Base-by-base conservation (phyloP, 2,113 vertebrate species). In the Egretta garzetta region DNA sequence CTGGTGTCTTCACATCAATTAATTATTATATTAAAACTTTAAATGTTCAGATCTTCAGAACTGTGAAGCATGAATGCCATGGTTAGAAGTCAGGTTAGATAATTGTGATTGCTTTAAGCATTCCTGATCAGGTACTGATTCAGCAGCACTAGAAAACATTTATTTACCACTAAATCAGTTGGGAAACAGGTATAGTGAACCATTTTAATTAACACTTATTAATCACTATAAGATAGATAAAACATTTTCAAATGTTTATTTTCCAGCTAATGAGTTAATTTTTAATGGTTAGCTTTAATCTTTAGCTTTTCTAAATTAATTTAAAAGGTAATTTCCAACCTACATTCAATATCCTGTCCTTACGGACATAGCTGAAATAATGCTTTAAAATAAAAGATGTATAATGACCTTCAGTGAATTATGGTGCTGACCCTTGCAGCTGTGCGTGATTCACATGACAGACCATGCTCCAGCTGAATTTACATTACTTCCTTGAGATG, bases 221-320 rank as follows among this genome's bases (percentile, higher is more conserved):
- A 71, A 67, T 88, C 88, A 94, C 67, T 86, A 77, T 95, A 67
- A 63, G 55, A 32, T 41, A 88, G 90, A 88, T 86, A 85, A 86
- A 86, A 45, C 77, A 50, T 43, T 86, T 96, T 76, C 86, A 91
- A 94, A 95, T 93, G 92, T 91, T 97, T 97, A 83, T 96, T 95
- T 96, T 97, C 77, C 79, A 82, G 55, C 33, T 35, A 3, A n/a
- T 6, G 35, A 74, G 66, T 84, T 93, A 27, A 81, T 89, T 97
- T 95, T 94, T 93, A 96, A 93, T 50, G 32, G 70, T 86, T 96
- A 43, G 41, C 41, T 41, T 41, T 41, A 41, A 41, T 87, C 71
- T 86, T 88, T 56, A 95, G 56, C 63, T 83, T 95, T 97, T 79
- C 80, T 94, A 95, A 96, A 97, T 96, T 94, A 70, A 91, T 90